A percentile compares a stretch with the other conserved stretches of the same genome.
phyloP scores from a whole-genome alignment of 2,113 vertebrate genomes.

The Zeus faber region DNA sequence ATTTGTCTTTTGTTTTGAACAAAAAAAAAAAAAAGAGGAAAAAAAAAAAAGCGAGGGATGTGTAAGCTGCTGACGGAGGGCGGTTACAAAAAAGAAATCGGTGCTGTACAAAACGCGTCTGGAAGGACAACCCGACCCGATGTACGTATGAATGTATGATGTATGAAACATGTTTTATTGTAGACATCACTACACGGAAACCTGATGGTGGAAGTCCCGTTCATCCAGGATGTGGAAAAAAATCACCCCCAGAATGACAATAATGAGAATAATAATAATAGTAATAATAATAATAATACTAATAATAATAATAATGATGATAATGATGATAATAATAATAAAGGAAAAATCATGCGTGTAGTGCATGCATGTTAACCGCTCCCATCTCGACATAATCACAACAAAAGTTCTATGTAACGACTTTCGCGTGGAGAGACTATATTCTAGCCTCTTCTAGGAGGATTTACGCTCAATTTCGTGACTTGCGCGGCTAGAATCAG shows the following conservation, averaged over 20 bases:
- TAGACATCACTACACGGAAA: constrained; percentile 97
- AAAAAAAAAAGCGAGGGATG: constrained; percentile 76
- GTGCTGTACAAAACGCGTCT: constrained; percentile 83
- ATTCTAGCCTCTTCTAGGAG: constrained; percentile 56
- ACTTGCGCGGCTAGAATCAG: constrained; percentile 65
- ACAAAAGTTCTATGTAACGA: constrained; percentile 48
- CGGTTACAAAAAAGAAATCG: constrained; percentile 83
- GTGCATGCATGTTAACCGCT: constrained; percentile 55
- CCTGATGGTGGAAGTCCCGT: constrained; percentile 89
- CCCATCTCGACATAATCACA: constrained; percentile 62
- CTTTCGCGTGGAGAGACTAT: constrained; percentile 55
- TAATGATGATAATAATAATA: too few species aligned
- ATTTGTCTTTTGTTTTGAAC: constrained; percentile 82
- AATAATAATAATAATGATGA: constrained; percentile 24
- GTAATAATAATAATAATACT: too few species aligned
- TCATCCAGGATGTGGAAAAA: constrained; percentile 52
- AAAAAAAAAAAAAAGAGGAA: constrained; percentile 17
- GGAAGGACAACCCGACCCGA: constrained; percentile 84
- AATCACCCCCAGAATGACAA: constrained; percentile 44
- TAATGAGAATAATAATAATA: constrained; percentile 3
- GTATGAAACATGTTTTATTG: constrained; percentile 78
- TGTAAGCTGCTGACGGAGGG: constrained; percentile 88
- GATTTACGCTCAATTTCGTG: constrained; percentile 64
- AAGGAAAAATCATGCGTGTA: constrained; percentile 42
- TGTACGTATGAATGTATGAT: constrained; percentile 86